phyloP scores from a whole-genome alignment of 2,797 vertebrate species.

The Periparus ater region DNA sequence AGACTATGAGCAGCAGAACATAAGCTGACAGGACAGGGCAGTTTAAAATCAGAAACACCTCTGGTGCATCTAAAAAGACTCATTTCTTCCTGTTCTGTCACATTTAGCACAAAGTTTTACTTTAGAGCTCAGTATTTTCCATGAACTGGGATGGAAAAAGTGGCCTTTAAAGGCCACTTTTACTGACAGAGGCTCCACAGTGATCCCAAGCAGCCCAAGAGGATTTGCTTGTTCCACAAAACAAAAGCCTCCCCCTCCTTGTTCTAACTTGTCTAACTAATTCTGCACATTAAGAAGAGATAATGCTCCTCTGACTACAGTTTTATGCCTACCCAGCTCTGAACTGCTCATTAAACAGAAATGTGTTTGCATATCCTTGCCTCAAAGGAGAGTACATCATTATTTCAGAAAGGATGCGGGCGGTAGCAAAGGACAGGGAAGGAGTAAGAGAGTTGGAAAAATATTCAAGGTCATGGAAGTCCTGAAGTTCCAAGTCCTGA shows the following conservation, averaged over 20 bases:
- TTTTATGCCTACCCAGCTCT: neutral
- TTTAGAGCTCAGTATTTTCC: neutral
- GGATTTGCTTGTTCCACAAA: neutral
- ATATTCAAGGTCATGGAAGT: neutral
- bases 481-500: neutral
- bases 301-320: neutral
- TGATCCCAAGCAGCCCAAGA: neutral
- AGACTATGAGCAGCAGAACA: fast-evolving
- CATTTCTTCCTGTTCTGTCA: neutral
- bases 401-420: neutral
- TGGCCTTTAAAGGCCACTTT: neutral
- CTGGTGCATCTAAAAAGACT: neutral
- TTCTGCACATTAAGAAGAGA: neutral
- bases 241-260: neutral
- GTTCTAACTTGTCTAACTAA: neutral
- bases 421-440: neutral
- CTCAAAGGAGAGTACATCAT: neutral
- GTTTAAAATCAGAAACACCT: neutral
- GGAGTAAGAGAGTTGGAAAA: neutral
- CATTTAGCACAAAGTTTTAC: neutral
- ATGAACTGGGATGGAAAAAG: too few relatives aligned
- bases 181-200: neutral
- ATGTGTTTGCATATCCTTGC: neutral
- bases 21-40: neutral
- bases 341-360: neutral